These are phyloP conservation scores for Ciconia nigra DNA, from an alignment of 2,797 vertebrate species.

Conservation along the genomic window DNA sequence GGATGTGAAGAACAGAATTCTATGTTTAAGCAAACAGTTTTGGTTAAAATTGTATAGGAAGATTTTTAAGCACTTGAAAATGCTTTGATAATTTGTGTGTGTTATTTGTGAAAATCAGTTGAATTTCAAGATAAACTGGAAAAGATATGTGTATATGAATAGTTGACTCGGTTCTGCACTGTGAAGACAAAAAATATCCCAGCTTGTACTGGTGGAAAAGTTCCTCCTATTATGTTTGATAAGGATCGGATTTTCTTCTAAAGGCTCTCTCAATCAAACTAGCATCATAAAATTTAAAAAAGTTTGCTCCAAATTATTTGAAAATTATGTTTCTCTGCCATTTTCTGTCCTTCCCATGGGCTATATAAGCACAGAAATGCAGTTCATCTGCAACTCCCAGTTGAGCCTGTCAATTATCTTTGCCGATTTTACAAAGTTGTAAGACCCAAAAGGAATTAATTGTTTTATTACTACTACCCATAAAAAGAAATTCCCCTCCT, in stretches of 20 bases:
- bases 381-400: background rate
- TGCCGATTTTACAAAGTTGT: conserved; percentile 19
- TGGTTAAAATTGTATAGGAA: background rate
- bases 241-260: background rate
- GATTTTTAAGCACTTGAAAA: background rate
- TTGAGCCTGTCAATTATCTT: background rate
- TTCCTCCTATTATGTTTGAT: background rate
- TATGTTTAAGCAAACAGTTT: conserved; percentile 7
- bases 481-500: conserved; percentile 20
- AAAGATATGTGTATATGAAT: background rate
- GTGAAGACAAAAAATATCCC: background rate
- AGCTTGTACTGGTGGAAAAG: background rate
- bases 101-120: background rate
- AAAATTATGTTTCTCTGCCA: background rate
- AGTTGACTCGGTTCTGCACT: background rate
- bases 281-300: background rate
- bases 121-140: background rate
- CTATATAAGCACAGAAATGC: background rate
- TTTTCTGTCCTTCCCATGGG: background rate
- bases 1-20: conserved; percentile 27
- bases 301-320: background rate
- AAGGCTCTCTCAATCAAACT: background rate
- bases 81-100: background rate
- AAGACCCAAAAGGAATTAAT: conserved; percentile 34
- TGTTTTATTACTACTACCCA: conserved; percentile 27